Base-by-base conservation (phyloP, 2,113 vertebrate species). In the Stercorarius parasiticus region DNA sequence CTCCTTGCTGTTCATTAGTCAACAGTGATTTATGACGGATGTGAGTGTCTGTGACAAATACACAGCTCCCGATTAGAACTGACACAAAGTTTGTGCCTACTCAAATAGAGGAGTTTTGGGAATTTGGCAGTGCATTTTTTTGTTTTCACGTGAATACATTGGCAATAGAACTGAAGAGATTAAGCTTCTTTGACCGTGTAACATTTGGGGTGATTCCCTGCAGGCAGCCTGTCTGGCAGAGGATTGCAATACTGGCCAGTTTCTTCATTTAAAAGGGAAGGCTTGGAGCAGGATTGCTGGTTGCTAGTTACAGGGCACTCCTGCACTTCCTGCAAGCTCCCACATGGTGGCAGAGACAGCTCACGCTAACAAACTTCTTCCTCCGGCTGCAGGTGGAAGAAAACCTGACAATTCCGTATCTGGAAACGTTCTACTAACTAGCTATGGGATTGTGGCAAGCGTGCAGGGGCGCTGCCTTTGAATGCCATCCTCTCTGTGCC, bases 291-390 rank as follows among this genome's bases (percentile, higher is more conserved):
- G 19, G 21, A 21, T 1, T 2, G 16, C 6, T 9, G 38, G 25
- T 0, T 5, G 15, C 58, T 6, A 15, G 18, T 10, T 15, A 1
- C 25, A 3, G 26, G 17, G 26, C n/a, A 0, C 49, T 62, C 42
- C 53, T 40, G 91, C 83, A 38, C 18, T 93, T 86, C 61, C 53
- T 3, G 1, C 32, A 9, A 56, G 2, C 20, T 42, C 53, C 92
- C 97, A 86, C 96, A 30, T 5, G 96, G 79, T 94, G 97, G 96
- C 97, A 95, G 52, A 91, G 42, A n/a, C 42, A 94, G 56, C 2
- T 93, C 96, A 70, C 5, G 3, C 3, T 70, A 70, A 30, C 21
- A 21, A 76, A 21, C 11, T 1, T 6, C 27, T 58, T 10, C 11
- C 3, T 10, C 27, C 7, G 0, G 13, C 21, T 52, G 32, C 72